These are phyloP conservation scores for Varanus komodoensis DNA, from an alignment of 2,113 vertebrate genomes.

Conservation along the genomic window DNA sequence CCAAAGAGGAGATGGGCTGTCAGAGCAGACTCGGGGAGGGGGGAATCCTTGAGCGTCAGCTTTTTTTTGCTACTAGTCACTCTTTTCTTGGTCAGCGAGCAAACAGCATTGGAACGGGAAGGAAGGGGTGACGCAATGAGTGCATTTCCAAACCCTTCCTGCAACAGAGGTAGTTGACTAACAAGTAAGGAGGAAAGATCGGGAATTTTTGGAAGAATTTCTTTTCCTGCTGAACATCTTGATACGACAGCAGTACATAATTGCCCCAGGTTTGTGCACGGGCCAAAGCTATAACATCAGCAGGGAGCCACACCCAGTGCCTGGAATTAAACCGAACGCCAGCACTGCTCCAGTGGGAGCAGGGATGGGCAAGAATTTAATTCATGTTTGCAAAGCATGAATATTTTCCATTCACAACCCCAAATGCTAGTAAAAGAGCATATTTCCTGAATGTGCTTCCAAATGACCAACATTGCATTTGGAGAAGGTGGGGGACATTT, in stretches of 20 bases:
- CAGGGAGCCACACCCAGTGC: neutral
- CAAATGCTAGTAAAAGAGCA: no score
- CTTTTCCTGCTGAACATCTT: neutral
- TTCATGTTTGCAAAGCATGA: no score
- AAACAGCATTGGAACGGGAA: fast-evolving
- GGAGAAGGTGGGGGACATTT: no score
- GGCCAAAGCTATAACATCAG: neutral
- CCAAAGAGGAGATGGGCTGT: neutral
- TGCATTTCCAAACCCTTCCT: neutral
- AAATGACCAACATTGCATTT: no score
- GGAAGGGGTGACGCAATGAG: neutral
- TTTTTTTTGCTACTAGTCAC: fast-evolving
- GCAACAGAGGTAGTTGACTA: no score
- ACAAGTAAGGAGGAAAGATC: neutral
- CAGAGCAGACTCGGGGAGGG: neutral
- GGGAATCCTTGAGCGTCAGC: neutral
- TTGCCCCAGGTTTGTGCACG: neutral
- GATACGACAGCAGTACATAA: no score
- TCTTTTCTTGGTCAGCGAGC: fast-evolving
- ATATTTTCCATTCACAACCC: no score
- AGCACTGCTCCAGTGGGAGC: neutral
- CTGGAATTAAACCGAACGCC: neutral
- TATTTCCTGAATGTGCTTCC: no score
- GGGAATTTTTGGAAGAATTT: no score
- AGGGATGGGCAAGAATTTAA: no score